phyloP scores from a whole-genome alignment of 2,888 invertebrate genomes.

The Oscheius sp. region DNA sequence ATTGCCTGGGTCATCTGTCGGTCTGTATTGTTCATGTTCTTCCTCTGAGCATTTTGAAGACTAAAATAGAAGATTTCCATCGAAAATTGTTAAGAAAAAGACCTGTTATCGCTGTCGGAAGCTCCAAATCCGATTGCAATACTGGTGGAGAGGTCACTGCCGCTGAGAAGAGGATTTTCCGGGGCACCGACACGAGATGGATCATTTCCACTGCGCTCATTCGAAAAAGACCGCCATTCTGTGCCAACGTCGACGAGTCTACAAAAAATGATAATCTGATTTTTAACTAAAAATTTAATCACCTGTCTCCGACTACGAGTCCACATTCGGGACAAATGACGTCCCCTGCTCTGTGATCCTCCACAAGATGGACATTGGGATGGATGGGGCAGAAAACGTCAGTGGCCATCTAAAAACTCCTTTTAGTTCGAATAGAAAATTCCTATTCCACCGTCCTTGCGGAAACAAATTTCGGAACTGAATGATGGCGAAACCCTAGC shows the following conservation, averaged over 20 bases:
- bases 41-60: constrained; percentile 72
- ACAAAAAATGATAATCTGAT: constrained; percentile 12
- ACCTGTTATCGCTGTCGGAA: constrained; percentile 69
- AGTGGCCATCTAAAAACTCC: constrained; percentile 12
- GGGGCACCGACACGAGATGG: constrained; percentile 99
- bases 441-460: no score
- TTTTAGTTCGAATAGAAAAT: background rate
- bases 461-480: no score
- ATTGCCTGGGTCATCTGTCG: constrained; percentile 94
- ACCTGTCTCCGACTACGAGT: constrained; percentile 95
- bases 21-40: constrained; percentile 87
- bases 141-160: constrained; percentile 95
- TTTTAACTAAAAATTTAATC: constrained; percentile 25
- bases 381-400: constrained; percentile 83
- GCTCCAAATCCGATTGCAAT: constrained; percentile 79
- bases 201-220: constrained; percentile 89
- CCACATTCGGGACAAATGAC: constrained; percentile 99
- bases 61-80: constrained; percentile 45
- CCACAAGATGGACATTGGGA: constrained; percentile 94
- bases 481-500: no score
- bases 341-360: constrained; percentile 98
- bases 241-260: constrained; percentile 96
- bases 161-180: constrained; percentile 93
- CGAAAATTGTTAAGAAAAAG: no score
- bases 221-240: constrained; percentile 99